A percentile compares a stretch with the other conserved stretches of the same genome.
phyloP scores from a whole-genome alignment of 2,797 vertebrate genomes.

The Acropternis orthonyx region DNA sequence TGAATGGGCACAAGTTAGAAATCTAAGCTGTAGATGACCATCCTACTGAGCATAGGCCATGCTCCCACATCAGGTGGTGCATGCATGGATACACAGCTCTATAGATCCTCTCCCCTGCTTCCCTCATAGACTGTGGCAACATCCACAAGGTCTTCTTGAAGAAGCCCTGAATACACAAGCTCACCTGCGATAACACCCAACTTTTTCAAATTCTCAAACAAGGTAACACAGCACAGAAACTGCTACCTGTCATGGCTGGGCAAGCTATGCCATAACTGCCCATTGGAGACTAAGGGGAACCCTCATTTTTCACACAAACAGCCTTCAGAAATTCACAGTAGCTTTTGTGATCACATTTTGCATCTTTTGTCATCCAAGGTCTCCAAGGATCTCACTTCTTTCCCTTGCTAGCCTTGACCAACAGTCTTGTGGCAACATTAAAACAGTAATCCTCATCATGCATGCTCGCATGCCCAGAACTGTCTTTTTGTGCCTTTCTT shows the following conservation, averaged over 20 bases:
- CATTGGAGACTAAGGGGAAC: background rate
- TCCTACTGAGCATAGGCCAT: background rate
- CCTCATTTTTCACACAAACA: background rate
- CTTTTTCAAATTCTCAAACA: background rate
- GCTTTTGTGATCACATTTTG: background rate
- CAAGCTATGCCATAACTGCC: background rate
- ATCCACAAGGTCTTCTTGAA: background rate
- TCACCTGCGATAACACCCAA: background rate
- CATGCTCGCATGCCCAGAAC: background rate
- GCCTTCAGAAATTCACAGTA: background rate
- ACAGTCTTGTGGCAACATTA: background rate
- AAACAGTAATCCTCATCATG: background rate
- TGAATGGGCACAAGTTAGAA: background rate
- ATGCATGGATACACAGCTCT: background rate
- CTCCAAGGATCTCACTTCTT: background rate
- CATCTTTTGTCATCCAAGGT: background rate
- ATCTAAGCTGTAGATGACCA: background rate
- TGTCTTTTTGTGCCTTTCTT: background rate
- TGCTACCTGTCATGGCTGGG: background rate
- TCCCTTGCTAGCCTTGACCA: background rate
- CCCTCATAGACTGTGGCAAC: accelerated
- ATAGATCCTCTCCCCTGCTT: background rate
- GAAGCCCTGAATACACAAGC: background rate
- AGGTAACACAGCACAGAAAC: background rate
- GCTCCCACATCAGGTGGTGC: background rate